Conservation (phyloP, 1,140 invertebrate genomes). For the Apis laboriosa region DNA sequence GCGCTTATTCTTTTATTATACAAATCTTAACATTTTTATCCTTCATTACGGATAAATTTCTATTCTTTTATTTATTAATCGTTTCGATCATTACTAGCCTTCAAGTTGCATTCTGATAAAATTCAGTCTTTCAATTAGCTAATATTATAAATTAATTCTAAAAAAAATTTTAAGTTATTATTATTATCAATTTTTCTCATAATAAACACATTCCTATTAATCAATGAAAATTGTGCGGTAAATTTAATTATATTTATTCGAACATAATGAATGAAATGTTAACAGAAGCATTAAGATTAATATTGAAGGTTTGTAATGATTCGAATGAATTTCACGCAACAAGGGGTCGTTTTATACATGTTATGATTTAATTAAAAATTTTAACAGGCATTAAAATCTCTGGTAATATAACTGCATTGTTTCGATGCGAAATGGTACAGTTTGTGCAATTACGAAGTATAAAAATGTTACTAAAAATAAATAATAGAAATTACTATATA, state of each 20-base stretch:
- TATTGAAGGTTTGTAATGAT: constrained; percentile 37
- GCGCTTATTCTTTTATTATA: constrained; percentile 46
- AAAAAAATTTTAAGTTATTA: background rate
- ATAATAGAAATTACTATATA: background rate
- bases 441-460: background rate
- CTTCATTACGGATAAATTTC: background rate
- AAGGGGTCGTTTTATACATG: background rate
- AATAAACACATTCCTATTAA: too few relatives aligned
- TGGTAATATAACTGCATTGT: constrained; percentile 20
- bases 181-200: background rate
- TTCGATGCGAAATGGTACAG: background rate
- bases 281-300: too few relatives aligned
- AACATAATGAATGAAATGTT: background rate
- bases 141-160: background rate
- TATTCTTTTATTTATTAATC: background rate
- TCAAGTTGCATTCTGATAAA: constrained; percentile 14
- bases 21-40: constrained; percentile 44
- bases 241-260: background rate
- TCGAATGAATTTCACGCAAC: background rate
- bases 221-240: too few relatives aligned
- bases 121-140: constrained; percentile 38
- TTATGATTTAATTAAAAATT: constrained; percentile 12
- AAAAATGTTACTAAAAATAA: background rate
- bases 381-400: constrained; percentile 44
- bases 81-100: constrained; percentile 37